These are phyloP conservation scores for Boulengeromyrus knoepffleri DNA, from an alignment of 2,113 vertebrate species.

Conservation along the genomic window DNA sequence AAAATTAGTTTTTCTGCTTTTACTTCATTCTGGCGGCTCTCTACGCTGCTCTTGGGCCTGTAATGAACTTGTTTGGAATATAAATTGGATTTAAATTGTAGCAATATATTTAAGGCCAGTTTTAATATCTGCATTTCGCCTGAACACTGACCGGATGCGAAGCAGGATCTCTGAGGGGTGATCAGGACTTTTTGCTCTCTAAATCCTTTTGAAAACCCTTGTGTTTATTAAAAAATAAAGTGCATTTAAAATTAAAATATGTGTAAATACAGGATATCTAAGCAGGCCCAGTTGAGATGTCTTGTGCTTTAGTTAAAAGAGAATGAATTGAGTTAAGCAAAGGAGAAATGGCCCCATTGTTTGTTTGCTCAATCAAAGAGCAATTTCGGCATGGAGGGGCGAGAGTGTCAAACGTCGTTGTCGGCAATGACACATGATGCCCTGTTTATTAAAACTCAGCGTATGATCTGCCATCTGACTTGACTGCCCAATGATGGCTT, in stretches of 20 bases:
- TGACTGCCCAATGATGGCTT: background rate
- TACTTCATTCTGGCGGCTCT: background rate
- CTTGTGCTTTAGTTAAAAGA: background rate
- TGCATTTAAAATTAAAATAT: slow-evolving; percentile 10
- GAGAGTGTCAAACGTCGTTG: background rate
- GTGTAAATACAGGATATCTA: background rate
- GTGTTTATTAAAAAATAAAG: background rate
- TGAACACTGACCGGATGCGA: background rate
- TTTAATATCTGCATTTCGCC: background rate
- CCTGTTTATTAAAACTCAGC: background rate
- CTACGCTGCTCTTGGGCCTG: background rate
- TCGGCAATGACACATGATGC: background rate
- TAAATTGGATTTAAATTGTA: background rate
- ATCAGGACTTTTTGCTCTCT: background rate
- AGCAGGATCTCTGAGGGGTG: background rate
- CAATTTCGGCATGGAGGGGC: background rate
- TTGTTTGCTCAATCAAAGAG: slow-evolving; percentile 5
- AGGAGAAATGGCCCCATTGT: background rate
- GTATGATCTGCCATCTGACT: background rate
- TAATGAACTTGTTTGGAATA: slow-evolving; percentile 10
- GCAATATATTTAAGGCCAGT: background rate
- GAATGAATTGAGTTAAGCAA: background rate
- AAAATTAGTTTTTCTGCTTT: background rate
- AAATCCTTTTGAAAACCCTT: background rate
- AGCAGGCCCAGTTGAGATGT: background rate